A percentile compares a stretch with the other conserved stretches of the same genome.
phyloP scores from a whole-genome alignment of 1,140 invertebrate genomes.

The Drosophila repleta region DNA sequence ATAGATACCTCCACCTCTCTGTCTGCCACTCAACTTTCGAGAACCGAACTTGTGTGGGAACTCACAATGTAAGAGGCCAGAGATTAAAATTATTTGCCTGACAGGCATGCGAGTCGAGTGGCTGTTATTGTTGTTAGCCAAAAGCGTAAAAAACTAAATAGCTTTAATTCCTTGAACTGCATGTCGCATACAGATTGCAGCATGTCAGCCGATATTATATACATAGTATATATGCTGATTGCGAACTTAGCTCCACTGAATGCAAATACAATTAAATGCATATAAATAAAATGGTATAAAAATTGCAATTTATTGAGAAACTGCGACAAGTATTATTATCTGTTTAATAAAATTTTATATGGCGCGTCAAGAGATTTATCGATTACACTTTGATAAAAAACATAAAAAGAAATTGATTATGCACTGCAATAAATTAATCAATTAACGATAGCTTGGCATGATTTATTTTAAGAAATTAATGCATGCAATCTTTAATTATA shows the following conservation, averaged over 20 bases:
- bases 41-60: not conserved
- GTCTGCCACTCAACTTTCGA: not conserved
- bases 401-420: no score
- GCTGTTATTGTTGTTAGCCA: slow-evolving; percentile 1
- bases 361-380: no score
- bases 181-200: not conserved
- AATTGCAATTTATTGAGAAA: not conserved
- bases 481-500: not conserved
- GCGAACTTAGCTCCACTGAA: not conserved
- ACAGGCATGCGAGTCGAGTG: slow-evolving; percentile 11
- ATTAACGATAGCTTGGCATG: no score
- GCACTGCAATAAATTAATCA: no score
- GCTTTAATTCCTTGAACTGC: not conserved
- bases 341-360: not conserved
- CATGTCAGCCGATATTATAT: not conserved
- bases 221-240: slow-evolving; percentile 1
- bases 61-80: slow-evolving; percentile 12
- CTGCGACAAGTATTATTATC: not conserved
- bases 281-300: not conserved
- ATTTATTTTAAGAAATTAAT: no score
- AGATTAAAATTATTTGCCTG: slow-evolving; percentile 26
- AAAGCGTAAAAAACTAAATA: not conserved
- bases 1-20: slow-evolving; percentile 6
- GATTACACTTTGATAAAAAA: no score
- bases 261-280: not conserved